phyloP scores from a whole-genome alignment of 2,888 invertebrate genomes.

The Griposia aprilina region DNA sequence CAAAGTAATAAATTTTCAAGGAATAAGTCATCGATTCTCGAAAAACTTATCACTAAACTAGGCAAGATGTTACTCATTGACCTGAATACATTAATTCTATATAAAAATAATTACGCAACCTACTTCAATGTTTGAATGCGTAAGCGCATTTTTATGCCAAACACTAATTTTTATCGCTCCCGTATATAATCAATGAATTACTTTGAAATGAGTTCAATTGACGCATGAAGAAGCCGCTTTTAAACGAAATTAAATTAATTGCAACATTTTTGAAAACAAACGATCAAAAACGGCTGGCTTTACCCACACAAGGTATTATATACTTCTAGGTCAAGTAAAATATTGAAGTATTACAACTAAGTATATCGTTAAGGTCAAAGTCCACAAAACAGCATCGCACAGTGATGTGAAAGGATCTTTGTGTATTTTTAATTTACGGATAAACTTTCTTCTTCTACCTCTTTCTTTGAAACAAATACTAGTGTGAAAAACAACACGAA shows the following conservation, averaged over 20 bases:
- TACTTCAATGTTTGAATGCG: conserved; percentile 51
- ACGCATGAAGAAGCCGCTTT: conserved; percentile 25
- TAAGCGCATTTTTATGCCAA: conserved; percentile 61
- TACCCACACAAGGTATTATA: too few species aligned
- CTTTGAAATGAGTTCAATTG: conserved; percentile 44
- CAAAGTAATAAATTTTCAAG: neutral
- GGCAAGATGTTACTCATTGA: conserved; percentile 66
- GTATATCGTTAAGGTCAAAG: neutral
- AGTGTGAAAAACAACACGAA: conserved; percentile 31
- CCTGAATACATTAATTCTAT: conserved; percentile 66
- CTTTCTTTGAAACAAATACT: neutral
- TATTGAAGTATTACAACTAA: neutral
- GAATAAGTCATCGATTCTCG: conserved; percentile 60
- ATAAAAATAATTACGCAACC: conserved; percentile 68
- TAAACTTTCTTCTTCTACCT: neutral
- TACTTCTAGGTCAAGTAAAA: neutral
- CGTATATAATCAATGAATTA: conserved; percentile 55
- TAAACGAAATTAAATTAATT: conserved; percentile 6
- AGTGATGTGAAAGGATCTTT: neutral
- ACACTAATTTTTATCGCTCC: conserved; percentile 55
- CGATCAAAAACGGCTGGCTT: neutral
- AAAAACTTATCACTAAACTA: conserved; percentile 59
- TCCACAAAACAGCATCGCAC: neutral
- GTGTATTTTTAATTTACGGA: neutral
- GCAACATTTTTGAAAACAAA: neutral